Conservation (phyloP, 2,797 vertebrate species). For the Sternarchorhynchus goeldii region DNA sequence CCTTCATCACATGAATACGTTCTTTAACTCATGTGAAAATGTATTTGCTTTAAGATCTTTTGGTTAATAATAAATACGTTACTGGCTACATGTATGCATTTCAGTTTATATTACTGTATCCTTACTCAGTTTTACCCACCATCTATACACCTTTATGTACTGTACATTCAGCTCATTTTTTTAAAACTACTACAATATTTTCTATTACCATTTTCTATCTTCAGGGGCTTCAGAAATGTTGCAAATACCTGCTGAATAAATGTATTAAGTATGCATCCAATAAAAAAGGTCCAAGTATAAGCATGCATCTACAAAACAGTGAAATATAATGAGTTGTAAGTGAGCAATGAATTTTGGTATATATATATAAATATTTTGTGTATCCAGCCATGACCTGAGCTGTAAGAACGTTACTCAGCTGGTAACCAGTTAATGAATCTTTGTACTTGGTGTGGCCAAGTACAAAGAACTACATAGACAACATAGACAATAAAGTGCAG, state of each 20-base stretch:
- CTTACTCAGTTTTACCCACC: neutral
- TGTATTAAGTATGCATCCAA: too few relatives aligned
- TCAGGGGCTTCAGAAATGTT: neutral
- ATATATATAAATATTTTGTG: constrained; percentile 47
- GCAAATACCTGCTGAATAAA: neutral
- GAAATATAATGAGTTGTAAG: neutral
- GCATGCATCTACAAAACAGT: neutral
- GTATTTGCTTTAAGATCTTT: neutral
- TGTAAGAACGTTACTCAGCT: constrained; percentile 26
- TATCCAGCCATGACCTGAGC: constrained; percentile 7
- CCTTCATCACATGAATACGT: too few relatives aligned
- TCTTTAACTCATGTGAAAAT: neutral
- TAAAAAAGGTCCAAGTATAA: neutral
- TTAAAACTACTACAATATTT: neutral
- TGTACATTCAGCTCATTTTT: neutral
- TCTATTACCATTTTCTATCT: too few relatives aligned
- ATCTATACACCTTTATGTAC: neutral
- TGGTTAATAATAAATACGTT: neutral
- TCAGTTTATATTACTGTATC: neutral
- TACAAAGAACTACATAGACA: constrained; percentile 22
- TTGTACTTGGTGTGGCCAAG: neutral
- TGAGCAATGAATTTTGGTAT: constrained; percentile 12
- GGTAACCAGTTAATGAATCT: constrained; percentile 63
- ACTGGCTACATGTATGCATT: neutral
- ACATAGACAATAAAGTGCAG: constrained; percentile 15